phyloP scores from a whole-genome alignment of 2,113 vertebrate genomes.

The Chaenogobius annularis region DNA sequence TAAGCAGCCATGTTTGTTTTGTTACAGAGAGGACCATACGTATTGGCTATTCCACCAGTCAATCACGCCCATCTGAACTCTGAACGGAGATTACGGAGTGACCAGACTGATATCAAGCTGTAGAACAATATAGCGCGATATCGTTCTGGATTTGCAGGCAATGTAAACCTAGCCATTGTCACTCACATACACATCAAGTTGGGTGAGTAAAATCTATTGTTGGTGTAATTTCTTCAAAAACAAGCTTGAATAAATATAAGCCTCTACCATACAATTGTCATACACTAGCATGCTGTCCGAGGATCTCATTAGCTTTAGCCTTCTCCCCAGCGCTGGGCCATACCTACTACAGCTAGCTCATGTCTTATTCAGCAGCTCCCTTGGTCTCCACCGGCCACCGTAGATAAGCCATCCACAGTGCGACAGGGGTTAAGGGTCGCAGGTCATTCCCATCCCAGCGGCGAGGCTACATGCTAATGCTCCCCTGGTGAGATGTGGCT shows the following conservation, averaged over 20 bases:
- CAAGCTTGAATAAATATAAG: not conserved
- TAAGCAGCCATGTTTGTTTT: no score
- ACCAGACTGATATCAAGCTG: no score
- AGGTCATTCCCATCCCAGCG: slow-evolving; percentile 22
- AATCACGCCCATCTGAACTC: no score
- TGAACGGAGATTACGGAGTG: no score
- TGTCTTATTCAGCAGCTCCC: slow-evolving; percentile 59
- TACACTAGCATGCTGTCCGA: slow-evolving; percentile 24
- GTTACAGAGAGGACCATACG: no score
- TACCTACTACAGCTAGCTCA: slow-evolving; percentile 38
- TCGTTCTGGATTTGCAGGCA: no score
- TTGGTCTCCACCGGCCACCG: slow-evolving; percentile 27
- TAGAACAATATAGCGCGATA: no score
- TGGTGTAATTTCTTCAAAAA: not conserved
- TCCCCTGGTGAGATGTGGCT: slow-evolving; percentile 3
- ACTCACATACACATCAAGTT: no score
- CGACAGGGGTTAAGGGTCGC: slow-evolving; percentile 43
- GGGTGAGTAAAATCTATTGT: no score
- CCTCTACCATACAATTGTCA: not conserved
- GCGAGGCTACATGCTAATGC: slow-evolving; percentile 19
- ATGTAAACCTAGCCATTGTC: no score
- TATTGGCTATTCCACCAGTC: no score
- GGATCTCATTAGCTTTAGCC: slow-evolving; percentile 61
- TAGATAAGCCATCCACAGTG: slow-evolving; percentile 23
- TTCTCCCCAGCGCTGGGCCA: slow-evolving; percentile 24